phyloP scores from a whole-genome alignment of 1,140 invertebrate genomes.

The Pseudomyrmex concolor region DNA sequence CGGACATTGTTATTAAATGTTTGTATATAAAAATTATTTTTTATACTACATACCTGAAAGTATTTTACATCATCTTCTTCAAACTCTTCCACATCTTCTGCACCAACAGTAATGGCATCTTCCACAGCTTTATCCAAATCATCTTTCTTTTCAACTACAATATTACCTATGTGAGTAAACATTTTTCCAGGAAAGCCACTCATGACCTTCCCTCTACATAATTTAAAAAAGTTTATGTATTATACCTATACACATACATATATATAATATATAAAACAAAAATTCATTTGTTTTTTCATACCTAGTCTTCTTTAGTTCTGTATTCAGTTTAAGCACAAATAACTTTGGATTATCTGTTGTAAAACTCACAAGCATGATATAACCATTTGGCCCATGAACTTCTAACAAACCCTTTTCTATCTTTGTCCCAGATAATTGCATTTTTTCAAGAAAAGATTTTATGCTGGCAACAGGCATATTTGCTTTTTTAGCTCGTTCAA shows the following conservation, averaged over 20 bases:
- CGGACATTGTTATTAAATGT: neutral
- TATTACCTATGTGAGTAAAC: conserved; percentile 86
- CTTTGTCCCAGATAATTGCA: conserved; percentile 79
- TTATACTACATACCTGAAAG: conserved; percentile 77
- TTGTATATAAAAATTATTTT: conserved; percentile 33
- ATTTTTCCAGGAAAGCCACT: conserved; percentile 78
- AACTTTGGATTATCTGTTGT: conserved; percentile 79
- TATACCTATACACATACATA: neutral
- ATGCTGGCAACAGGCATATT: conserved; percentile 87
- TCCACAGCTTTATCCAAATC: conserved; percentile 86
- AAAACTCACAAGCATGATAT: conserved; percentile 81
- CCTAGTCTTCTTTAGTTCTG: conserved; percentile 77
- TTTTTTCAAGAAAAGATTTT: conserved; percentile 86
- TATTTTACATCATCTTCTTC: conserved; percentile 79
- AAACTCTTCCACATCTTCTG: conserved; percentile 87
- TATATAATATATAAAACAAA: neutral
- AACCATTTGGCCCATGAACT: conserved; percentile 83
- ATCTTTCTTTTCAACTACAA: conserved; percentile 81
- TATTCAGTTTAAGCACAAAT: conserved; percentile 79
- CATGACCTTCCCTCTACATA: conserved; percentile 70
- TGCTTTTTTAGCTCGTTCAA: conserved; percentile 86
- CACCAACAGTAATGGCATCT: conserved; percentile 87
- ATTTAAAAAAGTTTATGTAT: conserved; percentile 6
- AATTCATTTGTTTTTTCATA: conserved; percentile 16
- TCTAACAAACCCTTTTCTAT: conserved; percentile 78